These are phyloP conservation scores for Axis porcinus DNA, from an alignment of 2,113 vertebrate species.

Conservation along the genomic window DNA sequence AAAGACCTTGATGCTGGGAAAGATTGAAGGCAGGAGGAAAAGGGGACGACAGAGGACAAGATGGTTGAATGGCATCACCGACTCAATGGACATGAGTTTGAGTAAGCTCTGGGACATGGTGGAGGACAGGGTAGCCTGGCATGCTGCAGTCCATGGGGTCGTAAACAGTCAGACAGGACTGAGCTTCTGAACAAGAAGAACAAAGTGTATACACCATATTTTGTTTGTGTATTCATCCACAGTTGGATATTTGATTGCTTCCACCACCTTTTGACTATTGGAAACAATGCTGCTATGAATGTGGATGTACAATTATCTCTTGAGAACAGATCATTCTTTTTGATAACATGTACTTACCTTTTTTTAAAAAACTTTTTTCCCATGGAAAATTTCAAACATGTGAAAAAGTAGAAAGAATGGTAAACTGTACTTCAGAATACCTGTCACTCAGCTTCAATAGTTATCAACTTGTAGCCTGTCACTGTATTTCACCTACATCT, in stretches of 20 bases:
- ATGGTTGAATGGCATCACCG: neutral
- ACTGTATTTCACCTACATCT: neutral
- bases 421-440: neutral
- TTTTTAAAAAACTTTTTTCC: neutral
- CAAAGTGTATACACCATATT: neutral
- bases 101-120: neutral
- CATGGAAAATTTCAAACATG: constrained; percentile 32
- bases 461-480: neutral
- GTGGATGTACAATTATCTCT: neutral
- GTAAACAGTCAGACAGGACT: neutral
- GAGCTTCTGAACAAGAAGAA: neutral
- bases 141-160: neutral
- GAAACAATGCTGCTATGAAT: neutral
- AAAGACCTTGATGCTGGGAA: neutral
- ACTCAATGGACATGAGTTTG: neutral
- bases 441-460: neutral
- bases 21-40: neutral
- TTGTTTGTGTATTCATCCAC: neutral
- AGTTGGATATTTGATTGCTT: neutral
- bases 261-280: neutral
- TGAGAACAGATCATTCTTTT: neutral
- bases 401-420: neutral
- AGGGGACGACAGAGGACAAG: neutral
- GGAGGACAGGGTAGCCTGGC: neutral
- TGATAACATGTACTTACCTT: neutral